Evolutionary conservation across 2,888 invertebrate species (phyloP).

Genomic region (Chloroclysta siterata): DNA sequence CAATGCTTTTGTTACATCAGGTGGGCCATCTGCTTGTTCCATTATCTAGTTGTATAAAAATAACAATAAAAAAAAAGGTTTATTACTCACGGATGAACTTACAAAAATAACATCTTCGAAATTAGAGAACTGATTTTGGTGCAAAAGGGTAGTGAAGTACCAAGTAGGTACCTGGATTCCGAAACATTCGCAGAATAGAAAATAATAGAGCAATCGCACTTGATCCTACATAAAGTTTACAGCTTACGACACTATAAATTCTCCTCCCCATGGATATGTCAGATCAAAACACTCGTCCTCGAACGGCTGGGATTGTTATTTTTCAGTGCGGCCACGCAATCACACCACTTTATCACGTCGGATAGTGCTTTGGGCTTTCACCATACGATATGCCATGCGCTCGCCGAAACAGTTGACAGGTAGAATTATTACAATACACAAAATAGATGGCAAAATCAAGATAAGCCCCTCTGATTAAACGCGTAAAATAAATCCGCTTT

Average conservation of each 20-base stretch:
- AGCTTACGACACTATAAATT: slow-evolving; percentile 4
- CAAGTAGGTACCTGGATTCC: too few species aligned
- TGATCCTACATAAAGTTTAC: background rate
- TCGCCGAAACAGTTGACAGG: slow-evolving; percentile 50
- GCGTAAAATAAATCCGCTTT: slow-evolving; percentile 49
- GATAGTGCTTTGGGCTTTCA: slow-evolving; percentile 54
- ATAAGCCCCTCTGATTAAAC: slow-evolving; percentile 55
- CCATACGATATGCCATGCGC: slow-evolving; percentile 45
- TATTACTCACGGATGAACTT: too few species aligned
- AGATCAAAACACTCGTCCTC: slow-evolving; percentile 17
- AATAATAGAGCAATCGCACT: background rate
- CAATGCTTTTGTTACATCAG: too few species aligned
- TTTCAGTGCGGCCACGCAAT: slow-evolving; percentile 44
- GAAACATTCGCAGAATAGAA: background rate
- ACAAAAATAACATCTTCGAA: too few species aligned
- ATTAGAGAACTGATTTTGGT: too few species aligned
- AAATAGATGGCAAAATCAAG: slow-evolving; percentile 48
- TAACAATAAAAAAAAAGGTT: too few species aligned
- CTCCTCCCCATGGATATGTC: background rate
- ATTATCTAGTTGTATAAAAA: too few species aligned
- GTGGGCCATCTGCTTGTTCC: too few species aligned
- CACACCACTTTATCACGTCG: slow-evolving; percentile 51
- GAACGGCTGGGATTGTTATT: slow-evolving; percentile 26
- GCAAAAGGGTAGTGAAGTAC: too few species aligned
- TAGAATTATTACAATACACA: slow-evolving; percentile 54